phyloP scores from a whole-genome alignment of 92 coral and sea anemone species.

The Phenganax subtilis region DNA sequence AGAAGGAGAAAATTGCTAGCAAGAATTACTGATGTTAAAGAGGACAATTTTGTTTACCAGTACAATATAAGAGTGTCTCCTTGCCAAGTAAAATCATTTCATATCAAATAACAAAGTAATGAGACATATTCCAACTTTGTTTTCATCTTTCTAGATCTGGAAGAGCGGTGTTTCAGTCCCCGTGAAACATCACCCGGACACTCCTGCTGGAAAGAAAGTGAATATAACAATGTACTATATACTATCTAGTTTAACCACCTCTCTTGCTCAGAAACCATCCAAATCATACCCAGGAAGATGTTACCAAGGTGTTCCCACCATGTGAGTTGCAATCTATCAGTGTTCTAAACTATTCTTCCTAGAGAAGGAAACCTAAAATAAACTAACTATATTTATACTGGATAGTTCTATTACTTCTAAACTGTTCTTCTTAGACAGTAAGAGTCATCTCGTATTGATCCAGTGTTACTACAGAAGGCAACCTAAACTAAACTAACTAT shows the following conservation, averaged over 20 bases:
- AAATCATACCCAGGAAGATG: slow-evolving; percentile 82
- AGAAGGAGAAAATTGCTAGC: no score
- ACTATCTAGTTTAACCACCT: slow-evolving; percentile 72
- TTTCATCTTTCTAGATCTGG: slow-evolving; percentile 54
- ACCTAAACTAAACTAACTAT: not conserved
- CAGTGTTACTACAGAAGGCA: no score
- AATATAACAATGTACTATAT: slow-evolving; percentile 87
- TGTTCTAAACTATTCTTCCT: no score
- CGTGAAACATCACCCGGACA: slow-evolving; percentile 89
- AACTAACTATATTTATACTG: no score
- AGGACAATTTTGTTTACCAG: no score
- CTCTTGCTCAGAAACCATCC: slow-evolving; percentile 48
- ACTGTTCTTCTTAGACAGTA: no score
- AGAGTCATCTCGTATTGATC: no score
- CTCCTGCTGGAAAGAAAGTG: slow-evolving; percentile 90
- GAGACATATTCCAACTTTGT: not conserved
- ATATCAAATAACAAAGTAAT: no score
- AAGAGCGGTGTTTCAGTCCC: slow-evolving; percentile 81
- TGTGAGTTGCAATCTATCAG: slow-evolving; percentile 53
- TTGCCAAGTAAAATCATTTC: no score
- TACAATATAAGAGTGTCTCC: no score
- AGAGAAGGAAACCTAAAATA: not conserved
- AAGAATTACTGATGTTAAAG: no score
- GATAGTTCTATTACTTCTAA: no score
- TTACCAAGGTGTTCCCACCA: slow-evolving; percentile 97